phyloP scores from a whole-genome alignment of 2,797 vertebrate species.

The Artibeus jamaicensis region DNA sequence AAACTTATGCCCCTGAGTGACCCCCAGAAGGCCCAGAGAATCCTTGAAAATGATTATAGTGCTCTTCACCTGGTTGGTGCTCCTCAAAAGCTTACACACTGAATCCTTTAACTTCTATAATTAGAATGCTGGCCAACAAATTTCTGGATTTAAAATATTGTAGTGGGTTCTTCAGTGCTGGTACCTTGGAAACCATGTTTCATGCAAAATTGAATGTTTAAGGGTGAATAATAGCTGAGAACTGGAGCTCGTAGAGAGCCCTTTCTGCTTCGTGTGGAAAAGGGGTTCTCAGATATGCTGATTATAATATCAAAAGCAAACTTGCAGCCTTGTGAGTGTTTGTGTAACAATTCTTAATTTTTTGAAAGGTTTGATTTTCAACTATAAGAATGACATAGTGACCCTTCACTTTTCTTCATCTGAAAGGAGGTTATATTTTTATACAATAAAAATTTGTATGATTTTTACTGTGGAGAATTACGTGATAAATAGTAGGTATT shows the following conservation, averaged over 20 bases:
- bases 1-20: neutral
- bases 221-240: neutral
- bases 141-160: conserved; percentile 48
- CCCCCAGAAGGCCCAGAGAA: neutral
- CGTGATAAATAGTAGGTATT: neutral
- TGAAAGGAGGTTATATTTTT: neutral
- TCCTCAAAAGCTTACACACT: neutral
- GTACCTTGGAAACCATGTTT: conserved; percentile 53
- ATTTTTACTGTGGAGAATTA: conserved; percentile 10
- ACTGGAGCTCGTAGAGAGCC: neutral
- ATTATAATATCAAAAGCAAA: neutral
- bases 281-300: neutral
- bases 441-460: neutral
- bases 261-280: neutral
- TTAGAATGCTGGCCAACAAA: conserved; percentile 44
- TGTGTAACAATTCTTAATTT: neutral
- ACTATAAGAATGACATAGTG: neutral
- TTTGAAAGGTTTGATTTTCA: neutral
- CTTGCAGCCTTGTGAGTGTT: neutral
- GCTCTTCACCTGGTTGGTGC: neutral
- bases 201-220: neutral
- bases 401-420: neutral
- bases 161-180: neutral
- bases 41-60: conserved; percentile 29
- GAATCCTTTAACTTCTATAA: conserved; percentile 52